Conservation (phyloP, 2,797 vertebrate genomes). For the Syndactyla subalaris region DNA sequence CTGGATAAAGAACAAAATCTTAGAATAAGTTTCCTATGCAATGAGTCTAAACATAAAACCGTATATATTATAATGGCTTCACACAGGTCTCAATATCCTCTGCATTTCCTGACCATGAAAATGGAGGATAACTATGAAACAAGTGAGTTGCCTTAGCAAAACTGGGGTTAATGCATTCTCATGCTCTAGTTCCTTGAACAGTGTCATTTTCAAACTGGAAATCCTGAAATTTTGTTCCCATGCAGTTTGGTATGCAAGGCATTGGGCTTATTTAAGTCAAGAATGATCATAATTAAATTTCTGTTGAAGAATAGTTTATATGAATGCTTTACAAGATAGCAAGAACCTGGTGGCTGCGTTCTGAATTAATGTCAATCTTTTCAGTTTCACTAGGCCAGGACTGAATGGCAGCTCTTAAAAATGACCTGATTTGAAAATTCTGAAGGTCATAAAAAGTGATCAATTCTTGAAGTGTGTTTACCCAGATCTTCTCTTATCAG, state of each 20-base stretch:
- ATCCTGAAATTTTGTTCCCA: neutral
- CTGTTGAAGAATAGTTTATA: neutral
- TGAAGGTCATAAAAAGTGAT: neutral
- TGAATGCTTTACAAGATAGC: neutral
- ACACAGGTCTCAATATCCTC: neutral
- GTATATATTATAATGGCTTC: neutral
- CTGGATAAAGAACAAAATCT: neutral
- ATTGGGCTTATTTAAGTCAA: neutral
- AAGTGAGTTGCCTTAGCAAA: neutral
- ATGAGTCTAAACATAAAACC: neutral
- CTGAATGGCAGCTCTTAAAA: neutral
- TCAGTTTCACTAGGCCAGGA: neutral
- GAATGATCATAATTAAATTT: neutral
- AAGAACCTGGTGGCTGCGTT: neutral
- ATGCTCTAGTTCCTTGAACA: neutral
- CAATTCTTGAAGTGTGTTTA: neutral
- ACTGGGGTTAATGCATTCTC: neutral
- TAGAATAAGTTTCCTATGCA: neutral
- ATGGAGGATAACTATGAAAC: neutral
- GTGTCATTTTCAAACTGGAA: neutral
- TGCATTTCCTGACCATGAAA: neutral
- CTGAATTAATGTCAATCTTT: neutral
- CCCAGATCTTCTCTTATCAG: neutral
- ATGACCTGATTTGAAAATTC: neutral
- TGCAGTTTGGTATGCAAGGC: neutral